These are phyloP conservation scores for Thamnaconus septentrionalis DNA, from an alignment of 2,113 vertebrate genomes.

Conservation along the genomic window DNA sequence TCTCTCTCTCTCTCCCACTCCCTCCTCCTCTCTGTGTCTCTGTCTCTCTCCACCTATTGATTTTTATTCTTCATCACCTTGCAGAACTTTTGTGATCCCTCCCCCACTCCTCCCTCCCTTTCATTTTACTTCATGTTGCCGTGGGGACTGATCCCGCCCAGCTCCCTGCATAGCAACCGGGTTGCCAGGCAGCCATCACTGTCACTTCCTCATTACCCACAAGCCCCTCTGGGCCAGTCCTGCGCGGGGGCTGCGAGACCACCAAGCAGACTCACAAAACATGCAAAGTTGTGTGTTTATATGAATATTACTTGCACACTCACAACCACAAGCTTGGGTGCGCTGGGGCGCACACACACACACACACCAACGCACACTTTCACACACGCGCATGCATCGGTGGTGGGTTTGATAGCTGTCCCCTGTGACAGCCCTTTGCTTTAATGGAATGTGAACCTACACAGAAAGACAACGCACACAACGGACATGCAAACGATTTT, in stretches of 20 bases:
- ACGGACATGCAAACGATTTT: slow-evolving; percentile 33
- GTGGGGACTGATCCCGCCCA: slow-evolving; percentile 58
- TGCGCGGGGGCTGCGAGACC: slow-evolving; percentile 57
- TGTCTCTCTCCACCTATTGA: slow-evolving; percentile 18
- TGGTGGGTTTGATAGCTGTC: slow-evolving; percentile 59
- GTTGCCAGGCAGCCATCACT: slow-evolving; percentile 75
- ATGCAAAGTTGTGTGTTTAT: slow-evolving; percentile 17
- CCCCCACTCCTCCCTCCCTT: slow-evolving; percentile 41
- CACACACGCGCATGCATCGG: slow-evolving; percentile 39
- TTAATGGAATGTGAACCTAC: slow-evolving; percentile 68
- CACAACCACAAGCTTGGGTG: slow-evolving; percentile 8
- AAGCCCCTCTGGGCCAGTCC: slow-evolving; percentile 59
- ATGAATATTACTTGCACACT: background rate
- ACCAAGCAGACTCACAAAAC: slow-evolving; percentile 36
- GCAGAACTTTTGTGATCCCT: slow-evolving; percentile 36
- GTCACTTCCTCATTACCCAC: slow-evolving; percentile 76
- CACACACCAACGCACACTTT: slow-evolving; percentile 9
- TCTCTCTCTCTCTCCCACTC: background rate
- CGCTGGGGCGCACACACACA: background rate
- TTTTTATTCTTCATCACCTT: slow-evolving; percentile 40
- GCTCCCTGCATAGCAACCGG: slow-evolving; percentile 65
- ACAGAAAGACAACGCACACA: slow-evolving; percentile 54
- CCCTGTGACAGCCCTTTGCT: slow-evolving; percentile 51
- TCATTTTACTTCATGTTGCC: slow-evolving; percentile 69
- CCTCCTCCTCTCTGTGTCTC: slow-evolving; percentile 8